Conservation (phyloP, 2,113 vertebrate species). For the Ophiodon elongatus region DNA sequence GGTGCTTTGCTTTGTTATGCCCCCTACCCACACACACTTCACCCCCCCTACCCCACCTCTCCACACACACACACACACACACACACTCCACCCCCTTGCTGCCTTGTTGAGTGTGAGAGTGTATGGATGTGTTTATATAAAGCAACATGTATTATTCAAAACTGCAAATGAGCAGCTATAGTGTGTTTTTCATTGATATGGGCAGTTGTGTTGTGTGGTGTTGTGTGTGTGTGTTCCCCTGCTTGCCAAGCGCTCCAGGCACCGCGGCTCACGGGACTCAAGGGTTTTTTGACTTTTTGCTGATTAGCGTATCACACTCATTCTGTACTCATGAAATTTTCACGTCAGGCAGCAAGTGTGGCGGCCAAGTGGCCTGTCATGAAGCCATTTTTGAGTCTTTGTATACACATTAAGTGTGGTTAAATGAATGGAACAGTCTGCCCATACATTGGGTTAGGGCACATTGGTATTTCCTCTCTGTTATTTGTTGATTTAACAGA, state of each 20-base stretch:
- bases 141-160: slow-evolving; percentile 57
- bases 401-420: not conserved
- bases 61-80: slow-evolving; percentile 3
- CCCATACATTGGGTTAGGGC: not conserved
- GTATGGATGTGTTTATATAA: slow-evolving; percentile 46
- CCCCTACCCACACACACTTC: not conserved
- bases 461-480: not conserved
- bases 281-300: slow-evolving; percentile 39
- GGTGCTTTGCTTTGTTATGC: slow-evolving; percentile 48
- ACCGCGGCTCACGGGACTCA: slow-evolving; percentile 17
- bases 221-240: not conserved
- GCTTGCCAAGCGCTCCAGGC: slow-evolving; percentile 26
- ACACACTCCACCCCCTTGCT: slow-evolving; percentile 4
- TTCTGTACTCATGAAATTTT: slow-evolving; percentile 5
- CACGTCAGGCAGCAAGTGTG: slow-evolving; percentile 3
- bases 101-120: slow-evolving; percentile 15
- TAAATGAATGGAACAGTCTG: too few relatives aligned
- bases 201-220: not conserved
- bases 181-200: slow-evolving; percentile 39
- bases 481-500: not conserved
- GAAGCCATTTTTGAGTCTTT: not conserved
- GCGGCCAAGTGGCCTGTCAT: not conserved
- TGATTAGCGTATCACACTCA: slow-evolving; percentile 16
- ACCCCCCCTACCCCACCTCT: not conserved
- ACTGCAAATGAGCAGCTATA: slow-evolving; percentile 66